Percentiles rank a stretch among this genome's conserved stretches.
phyloP scores from a whole-genome alignment of 2,797 vertebrate genomes.

The Sebastes alutus region DNA sequence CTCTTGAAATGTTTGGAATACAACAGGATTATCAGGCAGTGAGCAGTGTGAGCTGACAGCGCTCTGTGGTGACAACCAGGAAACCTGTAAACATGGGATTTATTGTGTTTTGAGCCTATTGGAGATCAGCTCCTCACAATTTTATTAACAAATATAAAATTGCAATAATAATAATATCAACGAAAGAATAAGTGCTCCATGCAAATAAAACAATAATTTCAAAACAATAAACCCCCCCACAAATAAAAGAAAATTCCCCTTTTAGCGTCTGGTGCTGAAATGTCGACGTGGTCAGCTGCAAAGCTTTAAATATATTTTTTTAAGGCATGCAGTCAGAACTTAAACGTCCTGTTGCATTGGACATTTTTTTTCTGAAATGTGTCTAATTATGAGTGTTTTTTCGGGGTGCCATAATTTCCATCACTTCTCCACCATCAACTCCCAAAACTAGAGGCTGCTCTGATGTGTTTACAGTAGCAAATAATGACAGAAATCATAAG shows the following conservation, averaged over 20 bases:
- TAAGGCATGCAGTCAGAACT: constrained; percentile 79
- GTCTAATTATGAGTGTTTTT: constrained; percentile 59
- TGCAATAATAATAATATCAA: constrained; percentile 65
- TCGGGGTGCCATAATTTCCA: constrained; percentile 52
- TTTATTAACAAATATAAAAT: constrained; percentile 67
- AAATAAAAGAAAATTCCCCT: constrained; percentile 52
- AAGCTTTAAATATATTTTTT: constrained; percentile 51
- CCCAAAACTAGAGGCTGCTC: constrained; percentile 51
- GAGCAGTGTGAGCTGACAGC: constrained; percentile 73
- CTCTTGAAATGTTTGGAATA: constrained; percentile 71
- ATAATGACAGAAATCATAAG: constrained; percentile 63
- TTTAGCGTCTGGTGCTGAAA: constrained; percentile 75
- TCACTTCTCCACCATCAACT: constrained; percentile 51
- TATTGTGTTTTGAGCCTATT: constrained; percentile 56
- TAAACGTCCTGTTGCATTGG: constrained; percentile 67
- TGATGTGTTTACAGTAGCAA: constrained; percentile 68
- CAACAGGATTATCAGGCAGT: constrained; percentile 66
- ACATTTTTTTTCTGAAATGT: constrained; percentile 59
- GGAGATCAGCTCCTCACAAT: constrained; percentile 66
- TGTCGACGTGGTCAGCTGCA: constrained; percentile 72
- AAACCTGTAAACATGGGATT: constrained; percentile 81
- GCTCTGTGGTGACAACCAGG: constrained; percentile 64
- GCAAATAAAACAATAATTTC: constrained; percentile 69
- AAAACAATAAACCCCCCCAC: constrained; percentile 39
- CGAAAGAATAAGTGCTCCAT: constrained; percentile 86